Percentiles rank a stretch among this genome's conserved stretches.
Evolutionary conservation across 2,113 vertebrate species (phyloP).

Genomic region (Centropristis striata): DNA sequence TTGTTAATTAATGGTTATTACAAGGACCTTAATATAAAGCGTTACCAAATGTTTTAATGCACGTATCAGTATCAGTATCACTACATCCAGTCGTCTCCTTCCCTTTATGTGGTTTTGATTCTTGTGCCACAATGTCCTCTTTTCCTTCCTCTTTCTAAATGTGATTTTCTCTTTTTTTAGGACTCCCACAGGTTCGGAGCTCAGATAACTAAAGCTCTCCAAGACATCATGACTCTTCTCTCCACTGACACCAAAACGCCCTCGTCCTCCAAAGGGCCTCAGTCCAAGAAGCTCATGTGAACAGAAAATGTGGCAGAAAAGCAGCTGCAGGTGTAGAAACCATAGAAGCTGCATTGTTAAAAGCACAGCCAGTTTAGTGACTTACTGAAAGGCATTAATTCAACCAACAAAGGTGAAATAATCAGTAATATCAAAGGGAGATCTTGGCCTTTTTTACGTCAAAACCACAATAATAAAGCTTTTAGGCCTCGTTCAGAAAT

Average conservation of each 20-base stretch:
- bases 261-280: slow-evolving; percentile 15
- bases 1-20: no score
- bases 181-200: slow-evolving; percentile 89
- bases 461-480: no score
- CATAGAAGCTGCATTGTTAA: neutral
- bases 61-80: neutral
- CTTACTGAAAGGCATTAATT: neutral
- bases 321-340: no score
- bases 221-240: slow-evolving; percentile 86
- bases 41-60: no score
- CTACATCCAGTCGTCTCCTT: neutral
- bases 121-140: neutral
- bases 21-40: no score
- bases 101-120: neutral
- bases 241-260: slow-evolving; percentile 64
- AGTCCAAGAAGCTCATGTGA: slow-evolving; percentile 66
- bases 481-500: neutral
- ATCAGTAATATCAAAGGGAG: neutral
- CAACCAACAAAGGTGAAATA: neutral
- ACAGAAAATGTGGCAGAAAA: accelerated
- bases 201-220: slow-evolving; percentile 85
- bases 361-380: neutral
- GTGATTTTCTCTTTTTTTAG: slow-evolving; percentile 47
- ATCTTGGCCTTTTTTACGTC: no score
- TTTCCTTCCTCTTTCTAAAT: neutral